A percentile compares a stretch with the other conserved stretches of the same genome.
Evolutionary conservation across 1,140 invertebrate species (phyloP).

Genomic region (Rhagoletis zephyria): DNA sequence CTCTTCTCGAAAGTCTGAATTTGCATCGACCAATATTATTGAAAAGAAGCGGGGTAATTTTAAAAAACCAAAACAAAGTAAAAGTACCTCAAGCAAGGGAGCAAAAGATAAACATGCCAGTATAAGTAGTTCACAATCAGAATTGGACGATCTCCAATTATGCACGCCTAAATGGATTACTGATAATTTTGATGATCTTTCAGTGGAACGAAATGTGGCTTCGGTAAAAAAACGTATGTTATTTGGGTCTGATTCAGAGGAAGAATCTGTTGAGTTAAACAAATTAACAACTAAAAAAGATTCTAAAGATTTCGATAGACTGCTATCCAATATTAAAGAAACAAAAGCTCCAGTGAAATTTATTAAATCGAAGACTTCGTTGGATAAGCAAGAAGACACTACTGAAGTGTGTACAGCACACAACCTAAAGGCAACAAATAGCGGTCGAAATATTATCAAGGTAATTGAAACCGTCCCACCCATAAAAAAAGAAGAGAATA

Average conservation of each 20-base stretch:
- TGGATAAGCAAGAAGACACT: background rate
- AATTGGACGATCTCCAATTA: slow-evolving; percentile 45
- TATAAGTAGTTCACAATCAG: background rate
- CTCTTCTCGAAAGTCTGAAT: background rate
- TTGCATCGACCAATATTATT: background rate
- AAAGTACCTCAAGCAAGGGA: background rate
- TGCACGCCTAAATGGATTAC: slow-evolving; percentile 54
- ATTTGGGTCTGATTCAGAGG: slow-evolving; percentile 53
- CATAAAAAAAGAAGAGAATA: slow-evolving; percentile 28
- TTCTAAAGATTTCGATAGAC: slow-evolving; percentile 53
- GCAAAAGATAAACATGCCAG: background rate
- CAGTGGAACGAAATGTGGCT: background rate
- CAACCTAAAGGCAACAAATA: background rate
- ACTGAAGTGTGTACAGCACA: slow-evolving; percentile 21
- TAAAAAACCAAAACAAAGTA: slow-evolving; percentile 47
- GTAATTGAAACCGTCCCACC: background rate
- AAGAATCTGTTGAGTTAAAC: slow-evolving; percentile 12
- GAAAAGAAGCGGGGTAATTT: background rate
- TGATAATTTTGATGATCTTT: slow-evolving; percentile 37
- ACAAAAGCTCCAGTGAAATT: background rate
- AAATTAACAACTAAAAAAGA: slow-evolving; percentile 51
- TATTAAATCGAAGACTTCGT: background rate
- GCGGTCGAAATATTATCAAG: background rate
- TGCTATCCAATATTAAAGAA: slow-evolving; percentile 54
- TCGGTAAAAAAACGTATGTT: slow-evolving; percentile 35